Conservation (phyloP, 2,113 vertebrate genomes). For the Clarias magur region DNA sequence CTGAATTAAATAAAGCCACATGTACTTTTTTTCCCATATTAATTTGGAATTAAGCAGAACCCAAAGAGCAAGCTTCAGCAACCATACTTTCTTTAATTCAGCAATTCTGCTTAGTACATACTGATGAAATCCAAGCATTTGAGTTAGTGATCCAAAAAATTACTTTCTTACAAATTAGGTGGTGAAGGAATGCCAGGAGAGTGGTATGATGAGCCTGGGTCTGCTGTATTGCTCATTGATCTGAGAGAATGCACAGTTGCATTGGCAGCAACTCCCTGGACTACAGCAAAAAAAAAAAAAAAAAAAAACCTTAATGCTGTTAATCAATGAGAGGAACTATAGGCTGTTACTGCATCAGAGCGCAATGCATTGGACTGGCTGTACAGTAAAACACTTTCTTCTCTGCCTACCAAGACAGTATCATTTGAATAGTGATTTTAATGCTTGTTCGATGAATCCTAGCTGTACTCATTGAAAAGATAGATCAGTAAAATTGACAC, state of each 20-base stretch:
- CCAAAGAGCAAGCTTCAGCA: constrained; percentile 24
- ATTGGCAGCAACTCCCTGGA: constrained; percentile 46
- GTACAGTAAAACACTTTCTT: constrained; percentile 13
- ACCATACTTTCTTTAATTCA: constrained; percentile 44
- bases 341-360: constrained; percentile 42
- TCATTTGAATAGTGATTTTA: constrained; percentile 10
- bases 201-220: constrained; percentile 58
- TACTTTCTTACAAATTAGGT: constrained; percentile 65
- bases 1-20: constrained; percentile 6
- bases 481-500: background rate
- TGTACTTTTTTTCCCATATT: constrained; percentile 3
- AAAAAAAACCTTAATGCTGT: constrained; percentile 49
- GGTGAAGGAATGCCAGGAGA: constrained; percentile 61
- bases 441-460: background rate
- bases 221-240: constrained; percentile 51
- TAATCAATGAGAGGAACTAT: constrained; percentile 65
- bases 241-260: constrained; percentile 51
- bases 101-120: constrained; percentile 52
- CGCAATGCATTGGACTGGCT: constrained; percentile 45
- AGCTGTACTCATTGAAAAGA: constrained; percentile 1
- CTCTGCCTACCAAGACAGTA: constrained; percentile 28
- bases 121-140: constrained; percentile 54
- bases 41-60: constrained; percentile 20
- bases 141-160: constrained; percentile 66
- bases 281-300: constrained; percentile 31